Percentiles rank a stretch among this genome's conserved stretches.
Evolutionary conservation across 2,113 vertebrate species (phyloP).

Genomic region (Cygnus buccinator): DNA sequence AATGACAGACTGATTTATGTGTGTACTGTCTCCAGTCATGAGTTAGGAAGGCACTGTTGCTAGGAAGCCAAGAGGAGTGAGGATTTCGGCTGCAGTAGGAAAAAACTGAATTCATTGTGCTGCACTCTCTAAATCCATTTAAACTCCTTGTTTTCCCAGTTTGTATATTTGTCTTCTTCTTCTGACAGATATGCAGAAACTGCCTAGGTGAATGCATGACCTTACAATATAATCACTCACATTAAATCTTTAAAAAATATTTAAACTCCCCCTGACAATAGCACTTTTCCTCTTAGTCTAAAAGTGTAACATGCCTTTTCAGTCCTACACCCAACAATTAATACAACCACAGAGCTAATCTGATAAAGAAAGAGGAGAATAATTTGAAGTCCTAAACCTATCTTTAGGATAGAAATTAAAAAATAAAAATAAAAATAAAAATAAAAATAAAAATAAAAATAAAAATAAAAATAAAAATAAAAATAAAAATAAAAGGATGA

Average conservation of each 20-base stretch:
- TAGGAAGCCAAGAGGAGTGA: conserved; percentile 45
- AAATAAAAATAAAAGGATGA: background rate
- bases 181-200: background rate
- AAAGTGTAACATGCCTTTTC: background rate
- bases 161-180: background rate
- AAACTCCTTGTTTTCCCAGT: background rate
- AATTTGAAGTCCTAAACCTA: background rate
- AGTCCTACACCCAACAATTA: background rate
- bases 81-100: background rate
- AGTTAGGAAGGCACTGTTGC: conserved; percentile 39
- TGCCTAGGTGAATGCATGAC: background rate
- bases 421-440: background rate
- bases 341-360: background rate
- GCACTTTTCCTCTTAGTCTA: background rate
- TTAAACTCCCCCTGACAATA: background rate
- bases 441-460: no score
- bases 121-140: background rate
- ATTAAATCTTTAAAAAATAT: background rate
- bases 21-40: background rate
- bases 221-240: background rate
- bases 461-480: no score
- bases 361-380: background rate
- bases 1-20: background rate
- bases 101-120: background rate
- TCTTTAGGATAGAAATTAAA: background rate